Evolutionary conservation across 1,140 invertebrate genomes (phyloP).

Genomic region (Galleria mellonella): DNA sequence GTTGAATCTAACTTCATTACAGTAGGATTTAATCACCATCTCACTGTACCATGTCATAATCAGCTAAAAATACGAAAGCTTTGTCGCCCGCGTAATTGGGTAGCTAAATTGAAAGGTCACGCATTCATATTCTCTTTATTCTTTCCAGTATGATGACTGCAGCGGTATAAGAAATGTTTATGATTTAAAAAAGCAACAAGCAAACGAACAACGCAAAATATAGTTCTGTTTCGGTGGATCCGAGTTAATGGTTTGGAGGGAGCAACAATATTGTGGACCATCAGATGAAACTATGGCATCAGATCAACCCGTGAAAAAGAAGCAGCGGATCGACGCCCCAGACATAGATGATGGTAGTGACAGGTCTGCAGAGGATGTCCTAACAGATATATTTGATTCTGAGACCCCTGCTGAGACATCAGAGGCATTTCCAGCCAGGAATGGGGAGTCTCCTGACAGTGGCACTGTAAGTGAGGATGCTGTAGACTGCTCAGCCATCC

Average conservation of each 20-base stretch:
- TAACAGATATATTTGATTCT: constrained; percentile 57
- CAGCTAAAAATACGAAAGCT: constrained; percentile 32
- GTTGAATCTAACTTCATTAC: not conserved
- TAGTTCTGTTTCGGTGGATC: constrained; percentile 1
- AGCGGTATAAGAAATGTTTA: constrained; percentile 13
- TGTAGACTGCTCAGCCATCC: constrained; percentile 59
- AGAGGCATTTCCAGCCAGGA: constrained; percentile 48
- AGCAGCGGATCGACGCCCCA: constrained; percentile 77
- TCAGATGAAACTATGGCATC: constrained; percentile 75
- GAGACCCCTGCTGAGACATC: constrained; percentile 44
- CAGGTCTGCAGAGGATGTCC: constrained; percentile 54
- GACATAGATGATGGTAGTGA: constrained; percentile 76
- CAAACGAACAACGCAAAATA: constrained; percentile 10
- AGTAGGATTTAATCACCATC: not conserved
- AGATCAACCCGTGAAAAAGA: constrained; percentile 86
- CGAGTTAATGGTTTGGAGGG: constrained; percentile 47
- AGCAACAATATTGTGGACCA: constrained; percentile 30
- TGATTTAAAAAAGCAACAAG: too few relatives aligned
- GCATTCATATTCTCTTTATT: constrained; percentile 57
- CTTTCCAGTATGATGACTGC: constrained; percentile 45
- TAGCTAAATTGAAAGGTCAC: constrained; percentile 70
- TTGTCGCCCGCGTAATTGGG: constrained; percentile 72
- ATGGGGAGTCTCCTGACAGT: constrained; percentile 63
- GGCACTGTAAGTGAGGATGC: constrained; percentile 69
- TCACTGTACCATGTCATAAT: constrained; percentile 3